Base-by-base conservation (phyloP, 2,113 vertebrate genomes). In the Ammospiza caudacuta region DNA sequence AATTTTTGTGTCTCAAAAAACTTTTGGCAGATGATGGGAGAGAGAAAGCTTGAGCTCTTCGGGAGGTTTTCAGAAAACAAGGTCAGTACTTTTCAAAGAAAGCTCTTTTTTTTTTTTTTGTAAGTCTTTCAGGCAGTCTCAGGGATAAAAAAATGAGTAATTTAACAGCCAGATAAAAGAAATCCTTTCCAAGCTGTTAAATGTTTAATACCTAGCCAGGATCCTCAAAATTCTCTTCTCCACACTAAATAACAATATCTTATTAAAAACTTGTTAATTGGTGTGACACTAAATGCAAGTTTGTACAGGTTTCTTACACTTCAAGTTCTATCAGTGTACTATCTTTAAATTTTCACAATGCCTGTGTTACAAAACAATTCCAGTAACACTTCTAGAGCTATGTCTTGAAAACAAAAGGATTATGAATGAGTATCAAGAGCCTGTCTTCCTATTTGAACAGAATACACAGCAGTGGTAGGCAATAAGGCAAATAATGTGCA, bases 81-180 rank as follows among this genome's bases (percentile, higher is more conserved):
- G 75, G 93, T 77, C 85, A 79, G 55, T 83, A 17, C 67, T 91
- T 91, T 67, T 62, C 70, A 89, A 66, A 94, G 23, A 59, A 76
- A 75, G 33, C 12, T 18, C 14, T 39, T 68, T 54, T 64, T 57
- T 55, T 78, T 43, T 43, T 15, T 41, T 41, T 14, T 13, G 41
- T 3, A 10, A 87, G 44, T 41, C 43, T 83, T 85, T 92, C 28
- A 77, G 39, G 41, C 54, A 87, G n/a, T 76, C 54, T 89, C 55
- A 55, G 28, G 25, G 67, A 94, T 87, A 79, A 90, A 84, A 83
- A 84, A 81, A 67, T 27, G 0, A 57, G 51, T 59, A 77, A 66
- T 80, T 83, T 81, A 88, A 81, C 14, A 55, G 43, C 16, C 43
- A 94, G 72, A 63, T 67, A 80, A 88, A 55, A 88, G 0, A 85